Evolutionary conservation across 2,888 invertebrate species (phyloP), one percentile per base, ranked within the genome.

Genomic region (Saturnia pavonia): DNA sequence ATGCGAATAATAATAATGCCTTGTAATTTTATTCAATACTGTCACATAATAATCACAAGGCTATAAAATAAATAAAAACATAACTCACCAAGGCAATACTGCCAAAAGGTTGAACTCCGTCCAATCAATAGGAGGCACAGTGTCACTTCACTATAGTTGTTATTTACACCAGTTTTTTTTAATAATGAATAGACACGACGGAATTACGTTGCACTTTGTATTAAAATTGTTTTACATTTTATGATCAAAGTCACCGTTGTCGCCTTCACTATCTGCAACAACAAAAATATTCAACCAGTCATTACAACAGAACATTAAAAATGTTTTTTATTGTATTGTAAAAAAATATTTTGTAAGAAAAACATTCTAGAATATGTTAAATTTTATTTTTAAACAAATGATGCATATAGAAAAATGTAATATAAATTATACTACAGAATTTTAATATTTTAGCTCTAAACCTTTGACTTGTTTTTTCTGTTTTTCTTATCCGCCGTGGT

Each of bases 31-130:
- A 27, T 60, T 60, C 1, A 60, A 1, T 60, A 27, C 54, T 60
- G 57, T 60, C 57, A 60, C 57, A 25, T 27, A 60, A 51, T 19
- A 51, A 27, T 27, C 11, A 60, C 11, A 60, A 60, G 27, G 16
- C 14, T 60, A 51, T 51, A 19, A 16, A 19, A 12, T 8, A 25
- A 25, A 57, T 63, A 65, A 60, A 43, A 68, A 69, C 71, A 34
- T 19, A 74, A 88, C 90, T 88, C 77, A 90, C 90, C 89, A 90
- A 90, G 87, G 82, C 81, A 83, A 83, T 75, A 83, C 86, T 79
- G 85, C 83, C 82, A 76, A 79, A 76, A 80, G 74, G 74, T 76
- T 73, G 80, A 86, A 78, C 76, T 79, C 77, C 78, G 83, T 85
- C 81, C 83, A 83, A 84, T 79, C 74, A 76, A 80, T 80, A 72